Evolutionary conservation across 1,140 invertebrate species (phyloP), one percentile per base, ranked within the genome.

Genomic region (Orius laevigatus): DNA sequence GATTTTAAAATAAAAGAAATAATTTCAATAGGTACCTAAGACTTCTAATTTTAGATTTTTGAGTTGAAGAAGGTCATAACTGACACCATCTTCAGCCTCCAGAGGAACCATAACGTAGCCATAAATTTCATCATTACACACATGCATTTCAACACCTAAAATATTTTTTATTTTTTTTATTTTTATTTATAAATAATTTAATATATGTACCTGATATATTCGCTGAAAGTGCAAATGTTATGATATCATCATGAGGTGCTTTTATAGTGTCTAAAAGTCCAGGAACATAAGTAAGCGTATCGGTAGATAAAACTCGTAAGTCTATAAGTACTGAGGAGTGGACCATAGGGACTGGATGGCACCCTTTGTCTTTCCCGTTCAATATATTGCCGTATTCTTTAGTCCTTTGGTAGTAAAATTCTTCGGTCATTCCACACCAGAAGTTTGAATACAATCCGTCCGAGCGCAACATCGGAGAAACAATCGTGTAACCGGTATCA

Each of bases 391-490:
- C 75, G 59, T 96, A 98, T 46, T 85, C 78, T 8, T 89, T 79
- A 0, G 87, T 88, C 62, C 90, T 69, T 43, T 74, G 62, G 61
- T 97, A 97, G 62, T 94, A 97, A 63, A 84, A 91, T 51, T 88
- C 70, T 3, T 76, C 65, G 1, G 78, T 78, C 84, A 95, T 92
- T 9, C 83, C 91, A 57, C 84, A 79, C 93, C 93, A 98, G 66
- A 91, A 97, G 63, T 97, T 97, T 12, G 89, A 91, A 64, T 95
- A 96, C 20, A 87, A 66, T 14, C 84, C 79, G 59, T 88, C 79
- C 0, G 88, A 86, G 51, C 78, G 72, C 5, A 96, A 63, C 76
- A 94, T 80, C 11, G 92, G 92, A 0, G 88, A 81, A 2, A 81
- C 72, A 16, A 88, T 62, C 3, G 70, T 65, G 10, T 75, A 55